Conservation (phyloP, 2,797 vertebrate genomes). For the Coilia nasus region DNA sequence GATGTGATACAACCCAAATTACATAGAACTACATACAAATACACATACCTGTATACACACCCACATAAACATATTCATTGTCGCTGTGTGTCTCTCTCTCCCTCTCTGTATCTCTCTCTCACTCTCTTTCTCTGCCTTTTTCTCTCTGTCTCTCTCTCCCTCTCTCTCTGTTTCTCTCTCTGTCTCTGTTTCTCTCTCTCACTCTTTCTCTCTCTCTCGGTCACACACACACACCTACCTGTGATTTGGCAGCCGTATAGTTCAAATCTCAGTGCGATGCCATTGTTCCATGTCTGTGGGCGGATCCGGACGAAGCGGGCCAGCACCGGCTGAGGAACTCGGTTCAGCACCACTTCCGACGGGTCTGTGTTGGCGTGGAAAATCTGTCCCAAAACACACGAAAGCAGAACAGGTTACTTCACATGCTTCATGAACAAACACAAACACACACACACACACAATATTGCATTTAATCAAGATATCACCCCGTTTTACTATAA, state of each 20-base stretch:
- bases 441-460: conserved; percentile 1
- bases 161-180: conserved; percentile 39
- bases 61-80: too few species aligned
- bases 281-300: conserved; percentile 92
- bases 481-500: neutral
- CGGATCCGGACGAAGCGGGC: conserved; percentile 91
- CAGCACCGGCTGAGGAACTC: conserved; percentile 89
- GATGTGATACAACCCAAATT: too few species aligned
- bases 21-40: too few species aligned
- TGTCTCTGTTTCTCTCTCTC: conserved; percentile 77
- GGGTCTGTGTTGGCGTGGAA: conserved; percentile 92
- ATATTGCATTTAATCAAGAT: neutral
- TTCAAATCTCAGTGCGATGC: conserved; percentile 92
- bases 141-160: conserved; percentile 78
- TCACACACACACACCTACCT: too few species aligned
- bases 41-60: too few species aligned
- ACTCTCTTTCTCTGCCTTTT: conserved; percentile 43
- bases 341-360: conserved; percentile 92
- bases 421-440: neutral
- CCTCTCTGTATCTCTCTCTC: too few species aligned
- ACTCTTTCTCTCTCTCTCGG: too few species aligned
- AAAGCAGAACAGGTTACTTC: neutral
- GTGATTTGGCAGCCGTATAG: conserved; percentile 97
- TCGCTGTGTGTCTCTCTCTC: too few species aligned
- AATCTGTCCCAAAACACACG: conserved; percentile 68